phyloP scores from a whole-genome alignment of 2,888 invertebrate species.

The Galerucella nymphaeae region DNA sequence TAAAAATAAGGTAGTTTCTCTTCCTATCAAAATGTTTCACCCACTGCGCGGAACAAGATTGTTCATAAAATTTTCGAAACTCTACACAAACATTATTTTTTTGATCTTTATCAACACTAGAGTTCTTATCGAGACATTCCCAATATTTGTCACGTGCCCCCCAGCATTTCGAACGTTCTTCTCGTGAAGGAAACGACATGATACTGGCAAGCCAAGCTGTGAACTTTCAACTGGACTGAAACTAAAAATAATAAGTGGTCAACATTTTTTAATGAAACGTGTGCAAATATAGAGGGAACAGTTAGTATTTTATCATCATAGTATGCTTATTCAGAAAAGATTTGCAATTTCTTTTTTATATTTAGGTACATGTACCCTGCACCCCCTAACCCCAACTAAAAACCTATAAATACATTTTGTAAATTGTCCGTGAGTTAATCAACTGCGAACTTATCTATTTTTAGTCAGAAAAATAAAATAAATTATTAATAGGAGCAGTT shows the following conservation, averaged over 20 bases:
- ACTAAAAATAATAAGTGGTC: slow-evolving; percentile 8
- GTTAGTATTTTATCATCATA: background rate
- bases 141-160: slow-evolving; percentile 86
- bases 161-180: slow-evolving; percentile 86
- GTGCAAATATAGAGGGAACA: slow-evolving; percentile 2
- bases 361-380: no score
- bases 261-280: slow-evolving; percentile 5
- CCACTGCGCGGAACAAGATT: slow-evolving; percentile 86
- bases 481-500: slow-evolving; percentile 2
- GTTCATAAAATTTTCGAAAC: slow-evolving; percentile 79
- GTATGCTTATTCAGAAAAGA: no score
- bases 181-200: slow-evolving; percentile 87
- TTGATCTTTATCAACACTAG: slow-evolving; percentile 68
- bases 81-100: slow-evolving; percentile 71
- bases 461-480: slow-evolving; percentile 14
- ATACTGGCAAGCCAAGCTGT: slow-evolving; percentile 43
- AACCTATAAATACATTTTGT: no score
- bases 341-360: no score
- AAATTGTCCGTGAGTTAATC: no score
- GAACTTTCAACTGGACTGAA: slow-evolving; percentile 9
- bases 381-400: no score
- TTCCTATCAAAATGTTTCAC: slow-evolving; percentile 94
- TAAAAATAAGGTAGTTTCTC: slow-evolving; percentile 87
- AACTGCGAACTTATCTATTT: slow-evolving; percentile 6
- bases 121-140: slow-evolving; percentile 83